Base-by-base conservation (phyloP, 2,797 vertebrate species). In the Peromyscus aztecus region DNA sequence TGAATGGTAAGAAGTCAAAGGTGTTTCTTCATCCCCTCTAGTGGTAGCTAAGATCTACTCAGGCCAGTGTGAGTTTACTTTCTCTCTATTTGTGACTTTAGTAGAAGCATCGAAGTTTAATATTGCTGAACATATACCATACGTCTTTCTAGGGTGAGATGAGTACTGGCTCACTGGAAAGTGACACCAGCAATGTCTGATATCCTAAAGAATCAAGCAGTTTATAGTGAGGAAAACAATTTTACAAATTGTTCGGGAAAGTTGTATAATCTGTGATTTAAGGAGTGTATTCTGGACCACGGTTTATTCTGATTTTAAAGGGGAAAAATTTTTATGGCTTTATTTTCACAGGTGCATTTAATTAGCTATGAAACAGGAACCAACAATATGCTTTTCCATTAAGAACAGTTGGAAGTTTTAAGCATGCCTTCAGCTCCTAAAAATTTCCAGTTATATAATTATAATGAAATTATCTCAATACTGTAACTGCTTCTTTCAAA, bases 21-120 rank as follows among this genome's bases (percentile, higher is more conserved):
- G 2, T 65, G 29, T 49, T 81, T 88, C 90, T 80, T 27, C 31
- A 55, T 80, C 59, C 69, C 69, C 85, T 71, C 14, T 0, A 0
- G 65, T 91, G 40, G 2, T 27, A 89, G 6, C 0, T 92, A 11
- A 67, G 21, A 77, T 95, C 73, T 90, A 67, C 12, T 14, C 46
- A 83, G 40, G 8, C 6, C 59, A 4, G 59, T 80, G 73, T 55
- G 63, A 95, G 24, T 73, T 96, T 84, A 46, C 96, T 94, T 97
- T 7, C 29, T 97, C 31, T 6, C 27, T 93, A 91, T 31, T 52
- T 34, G 21, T 52, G 40, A 95, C 7, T 95, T 89, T 94, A 94
- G 34, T 52, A 86, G 61, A 91, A 94, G 95, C 69, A 7, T 17
- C 10, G 78, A 86, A 27, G 2, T 67, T 89, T 19, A 57, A 1